Percentiles rank a stretch among this genome's conserved stretches.
These are phyloP conservation scores for Botia almorhae DNA, from an alignment of 2,797 vertebrate species.

Conservation along the genomic window DNA sequence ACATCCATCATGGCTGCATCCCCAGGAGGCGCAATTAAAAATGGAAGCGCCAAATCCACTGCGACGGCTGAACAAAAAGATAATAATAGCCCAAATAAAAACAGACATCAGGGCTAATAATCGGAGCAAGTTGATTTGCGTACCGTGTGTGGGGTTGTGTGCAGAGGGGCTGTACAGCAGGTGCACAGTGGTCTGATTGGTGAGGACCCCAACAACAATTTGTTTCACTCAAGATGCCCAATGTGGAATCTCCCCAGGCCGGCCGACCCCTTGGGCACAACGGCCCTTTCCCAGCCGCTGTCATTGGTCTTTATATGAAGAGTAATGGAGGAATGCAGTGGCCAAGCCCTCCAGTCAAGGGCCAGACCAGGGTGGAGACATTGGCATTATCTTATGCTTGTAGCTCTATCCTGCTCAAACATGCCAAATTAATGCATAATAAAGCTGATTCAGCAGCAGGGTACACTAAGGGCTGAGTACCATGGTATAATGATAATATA, in stretches of 20 bases:
- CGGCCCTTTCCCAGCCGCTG: slow-evolving; percentile 32
- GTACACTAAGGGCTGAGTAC: background rate
- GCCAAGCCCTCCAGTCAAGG: slow-evolving; percentile 59
- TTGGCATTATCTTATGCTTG: slow-evolving; percentile 42
- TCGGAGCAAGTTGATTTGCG: slow-evolving; percentile 14
- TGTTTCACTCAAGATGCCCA: slow-evolving; percentile 51
- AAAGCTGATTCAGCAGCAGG: slow-evolving; percentile 58
- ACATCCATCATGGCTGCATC: slow-evolving; percentile 44
- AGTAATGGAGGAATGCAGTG: slow-evolving; percentile 60
- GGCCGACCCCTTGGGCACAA: background rate
- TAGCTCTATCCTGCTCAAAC: slow-evolving; percentile 40
- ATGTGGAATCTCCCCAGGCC: slow-evolving; percentile 24
- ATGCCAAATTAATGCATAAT: slow-evolving; percentile 50
- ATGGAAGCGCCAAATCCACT: slow-evolving; percentile 31
- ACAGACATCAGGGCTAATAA: slow-evolving; percentile 54
- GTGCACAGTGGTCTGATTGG: slow-evolving; percentile 50
- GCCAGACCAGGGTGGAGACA: slow-evolving; percentile 50
- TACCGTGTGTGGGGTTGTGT: slow-evolving; percentile 26
- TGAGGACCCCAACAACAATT: slow-evolving; percentile 57
- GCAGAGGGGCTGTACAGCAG: slow-evolving; percentile 40
- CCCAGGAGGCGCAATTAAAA: slow-evolving; percentile 57
- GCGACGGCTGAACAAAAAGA: slow-evolving; percentile 35
- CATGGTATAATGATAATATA: background rate
- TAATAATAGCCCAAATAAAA: slow-evolving; percentile 56
- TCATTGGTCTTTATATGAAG: slow-evolving; percentile 67